Percentiles rank a stretch among this genome's conserved stretches.
These are phyloP conservation scores for Channa maculata DNA, from an alignment of 2,113 vertebrate species.

Conservation along the genomic window DNA sequence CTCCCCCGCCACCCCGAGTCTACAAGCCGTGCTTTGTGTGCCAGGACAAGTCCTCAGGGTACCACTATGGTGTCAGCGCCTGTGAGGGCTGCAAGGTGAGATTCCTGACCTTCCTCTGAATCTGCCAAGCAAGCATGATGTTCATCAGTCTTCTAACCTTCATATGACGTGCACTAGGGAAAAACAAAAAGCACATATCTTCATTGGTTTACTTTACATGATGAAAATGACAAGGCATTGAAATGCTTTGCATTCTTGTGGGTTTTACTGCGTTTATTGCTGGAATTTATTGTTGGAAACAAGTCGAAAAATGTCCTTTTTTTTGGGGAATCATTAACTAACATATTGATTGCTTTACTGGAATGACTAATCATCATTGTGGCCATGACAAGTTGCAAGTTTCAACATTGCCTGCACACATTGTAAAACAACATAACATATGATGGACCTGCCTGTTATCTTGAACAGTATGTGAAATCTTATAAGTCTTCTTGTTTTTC, in stretches of 20 bases:
- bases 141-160: conserved; percentile 45
- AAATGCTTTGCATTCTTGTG: background rate
- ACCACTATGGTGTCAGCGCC: conserved; percentile 98
- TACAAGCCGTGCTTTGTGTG: conserved; percentile 99
- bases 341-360: background rate
- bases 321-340: background rate
- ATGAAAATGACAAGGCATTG: conserved; percentile 15
- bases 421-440: conserved; percentile 16
- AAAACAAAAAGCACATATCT: background rate
- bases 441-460: conserved; percentile 18
- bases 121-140: conserved; percentile 65
- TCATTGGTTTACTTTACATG: background rate
- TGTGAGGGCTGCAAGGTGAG: conserved; percentile 99
- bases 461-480: conserved; percentile 29
- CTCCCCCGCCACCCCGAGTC: conserved; percentile 93
- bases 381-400: background rate
- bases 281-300: background rate
- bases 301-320: background rate
- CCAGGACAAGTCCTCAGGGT: conserved; percentile 97
- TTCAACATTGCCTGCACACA: background rate
- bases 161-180: conserved; percentile 19
- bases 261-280: conserved; percentile 17
- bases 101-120: conserved; percentile 56
- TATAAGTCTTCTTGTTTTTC: background rate
- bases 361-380: background rate